phyloP scores from a whole-genome alignment of 2,113 vertebrate species.

The Dipodomys merriami region DNA sequence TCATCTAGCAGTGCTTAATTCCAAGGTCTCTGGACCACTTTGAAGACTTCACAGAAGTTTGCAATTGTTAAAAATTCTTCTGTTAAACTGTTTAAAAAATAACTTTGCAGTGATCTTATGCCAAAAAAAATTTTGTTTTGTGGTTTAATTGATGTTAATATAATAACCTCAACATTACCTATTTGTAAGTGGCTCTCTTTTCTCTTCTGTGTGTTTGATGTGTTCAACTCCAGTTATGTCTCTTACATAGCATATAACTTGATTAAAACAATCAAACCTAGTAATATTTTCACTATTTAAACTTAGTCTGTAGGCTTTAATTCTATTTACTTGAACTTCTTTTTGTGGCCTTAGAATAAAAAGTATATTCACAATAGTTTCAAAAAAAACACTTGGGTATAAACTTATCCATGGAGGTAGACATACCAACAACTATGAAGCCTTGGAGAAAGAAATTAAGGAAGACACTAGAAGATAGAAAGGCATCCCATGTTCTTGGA shows the following conservation, averaged over 20 bases:
- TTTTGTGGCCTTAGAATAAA: not conserved
- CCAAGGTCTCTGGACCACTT: not conserved
- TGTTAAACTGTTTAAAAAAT: not conserved
- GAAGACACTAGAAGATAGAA: too few species aligned
- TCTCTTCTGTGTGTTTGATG: not conserved
- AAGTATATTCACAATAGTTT: too few species aligned
- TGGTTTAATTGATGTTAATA: not conserved
- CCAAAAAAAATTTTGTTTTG: not conserved
- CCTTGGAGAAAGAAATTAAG: too few species aligned
- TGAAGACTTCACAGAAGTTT: not conserved
- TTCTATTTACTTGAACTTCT: not conserved
- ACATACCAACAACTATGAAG: too few species aligned
- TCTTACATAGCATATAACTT: not conserved
- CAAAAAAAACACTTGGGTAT: too few species aligned
- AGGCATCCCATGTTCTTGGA: too few species aligned
- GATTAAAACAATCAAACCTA: not conserved
- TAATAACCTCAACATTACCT: not conserved
- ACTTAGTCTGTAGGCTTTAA: not conserved
- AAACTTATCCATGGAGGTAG: too few species aligned
- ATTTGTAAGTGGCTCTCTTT: not conserved
- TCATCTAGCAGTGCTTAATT: not conserved
- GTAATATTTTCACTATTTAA: not conserved
- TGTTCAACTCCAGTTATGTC: not conserved
- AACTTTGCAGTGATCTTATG: not conserved
- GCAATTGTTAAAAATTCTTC: not conserved